A percentile compares a stretch with the other conserved stretches of the same genome.
Conservation (phyloP, 2,797 vertebrate genomes). For the Liparis tanakae region DNA sequence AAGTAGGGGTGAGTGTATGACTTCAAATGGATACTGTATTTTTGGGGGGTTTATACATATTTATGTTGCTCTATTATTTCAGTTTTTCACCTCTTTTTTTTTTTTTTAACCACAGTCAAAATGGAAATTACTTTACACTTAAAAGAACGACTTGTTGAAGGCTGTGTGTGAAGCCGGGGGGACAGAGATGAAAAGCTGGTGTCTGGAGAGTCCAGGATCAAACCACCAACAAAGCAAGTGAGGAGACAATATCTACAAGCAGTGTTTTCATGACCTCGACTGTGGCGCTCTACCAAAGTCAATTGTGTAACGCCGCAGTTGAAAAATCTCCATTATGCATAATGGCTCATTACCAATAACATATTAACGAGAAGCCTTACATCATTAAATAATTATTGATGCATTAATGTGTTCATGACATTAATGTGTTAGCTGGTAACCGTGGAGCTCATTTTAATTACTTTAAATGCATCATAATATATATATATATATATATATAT, state of each 20-base stretch:
- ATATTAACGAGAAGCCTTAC: not conserved
- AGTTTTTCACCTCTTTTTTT: not conserved
- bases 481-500: no score
- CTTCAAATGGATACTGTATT: not conserved
- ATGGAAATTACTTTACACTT: not conserved
- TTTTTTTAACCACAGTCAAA: not conserved
- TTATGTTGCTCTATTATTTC: not conserved
- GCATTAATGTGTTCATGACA: not conserved
- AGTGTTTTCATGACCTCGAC: not conserved
- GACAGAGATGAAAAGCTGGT: no score
- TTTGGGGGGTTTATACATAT: not conserved
- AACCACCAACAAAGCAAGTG: not conserved
- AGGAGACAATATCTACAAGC: not conserved
- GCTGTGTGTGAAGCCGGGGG: no score
- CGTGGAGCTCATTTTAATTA: not conserved
- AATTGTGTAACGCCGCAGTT: no score
- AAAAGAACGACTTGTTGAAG: not conserved
- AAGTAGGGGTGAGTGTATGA: not conserved
- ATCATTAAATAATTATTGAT: not conserved
- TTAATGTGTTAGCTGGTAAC: not conserved
- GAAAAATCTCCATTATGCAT: not conserved
- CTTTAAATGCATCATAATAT: not conserved
- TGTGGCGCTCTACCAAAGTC: no score
- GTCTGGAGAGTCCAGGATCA: no score
- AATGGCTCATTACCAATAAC: not conserved